These are phyloP conservation scores for Oryzias woworae DNA, from an alignment of 2,113 vertebrate genomes.

Conservation along the genomic window DNA sequence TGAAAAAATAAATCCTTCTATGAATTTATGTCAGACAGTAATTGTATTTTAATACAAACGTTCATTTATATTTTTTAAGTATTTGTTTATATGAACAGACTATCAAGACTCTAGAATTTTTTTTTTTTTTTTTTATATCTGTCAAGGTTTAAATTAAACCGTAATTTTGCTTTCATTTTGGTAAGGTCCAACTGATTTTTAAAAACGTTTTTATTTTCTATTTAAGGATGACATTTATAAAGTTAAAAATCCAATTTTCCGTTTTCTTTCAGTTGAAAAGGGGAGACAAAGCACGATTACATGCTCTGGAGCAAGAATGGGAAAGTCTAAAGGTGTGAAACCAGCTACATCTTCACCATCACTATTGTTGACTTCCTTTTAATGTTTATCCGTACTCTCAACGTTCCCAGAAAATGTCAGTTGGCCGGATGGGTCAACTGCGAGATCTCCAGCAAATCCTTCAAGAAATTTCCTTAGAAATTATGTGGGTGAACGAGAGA, in stretches of 20 bases:
- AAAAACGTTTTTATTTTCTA: not conserved
- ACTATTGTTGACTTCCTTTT: not conserved
- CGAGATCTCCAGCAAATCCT: constrained; percentile 86
- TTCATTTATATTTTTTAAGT: too few relatives aligned
- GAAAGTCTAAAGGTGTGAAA: constrained; percentile 86
- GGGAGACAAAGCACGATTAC: constrained; percentile 83
- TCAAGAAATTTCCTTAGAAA: constrained; percentile 87
- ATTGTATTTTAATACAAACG: too few relatives aligned
- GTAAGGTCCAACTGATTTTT: not conserved
- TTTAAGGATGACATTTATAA: not conserved
- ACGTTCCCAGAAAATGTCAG: constrained; percentile 72
- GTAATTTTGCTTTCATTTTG: not conserved
- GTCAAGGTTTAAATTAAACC: not conserved
- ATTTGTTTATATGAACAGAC: too few relatives aligned
- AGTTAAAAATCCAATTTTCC: not conserved
- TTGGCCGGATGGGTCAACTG: constrained; percentile 83
- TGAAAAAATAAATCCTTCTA: too few relatives aligned
- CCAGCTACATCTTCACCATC: not conserved
- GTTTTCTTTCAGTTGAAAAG: constrained; percentile 49
- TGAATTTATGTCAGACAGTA: too few relatives aligned
- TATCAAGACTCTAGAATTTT: too few relatives aligned
- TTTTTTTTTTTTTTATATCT: too few relatives aligned
- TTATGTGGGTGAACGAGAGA: constrained; percentile 97
- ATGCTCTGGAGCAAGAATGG: constrained; percentile 89
- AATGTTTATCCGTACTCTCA: not conserved